phyloP scores from a whole-genome alignment of 2,888 invertebrate species.

The Dendrolimus houi region DNA sequence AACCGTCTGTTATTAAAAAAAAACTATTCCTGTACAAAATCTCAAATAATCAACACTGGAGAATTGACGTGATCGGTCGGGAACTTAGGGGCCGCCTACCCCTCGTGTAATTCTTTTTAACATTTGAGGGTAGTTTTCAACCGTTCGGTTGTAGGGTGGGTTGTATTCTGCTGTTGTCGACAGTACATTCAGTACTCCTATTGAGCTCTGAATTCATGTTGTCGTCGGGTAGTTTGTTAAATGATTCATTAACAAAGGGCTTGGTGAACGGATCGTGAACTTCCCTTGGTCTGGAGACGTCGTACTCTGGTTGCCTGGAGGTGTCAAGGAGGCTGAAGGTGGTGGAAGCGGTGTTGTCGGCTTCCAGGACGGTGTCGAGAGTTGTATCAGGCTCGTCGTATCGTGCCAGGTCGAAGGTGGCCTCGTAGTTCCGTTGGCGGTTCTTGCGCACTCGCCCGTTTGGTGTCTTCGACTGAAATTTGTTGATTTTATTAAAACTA shows the following conservation, averaged over 20 bases:
- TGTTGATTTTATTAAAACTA: not conserved
- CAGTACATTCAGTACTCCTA: slow-evolving; percentile 31
- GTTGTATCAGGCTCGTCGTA: slow-evolving; percentile 45
- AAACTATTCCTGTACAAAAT: slow-evolving; percentile 42
- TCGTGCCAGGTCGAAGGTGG: slow-evolving; percentile 50
- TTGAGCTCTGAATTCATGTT: slow-evolving; percentile 67
- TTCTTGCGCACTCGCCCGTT: slow-evolving; percentile 50
- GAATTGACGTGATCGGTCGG: slow-evolving; percentile 30
- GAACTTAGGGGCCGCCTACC: slow-evolving; percentile 54
- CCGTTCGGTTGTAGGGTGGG: slow-evolving; percentile 67
- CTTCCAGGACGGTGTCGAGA: slow-evolving; percentile 40
- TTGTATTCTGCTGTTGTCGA: slow-evolving; percentile 56
- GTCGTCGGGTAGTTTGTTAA: slow-evolving; percentile 59
- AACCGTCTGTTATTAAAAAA: slow-evolving; percentile 28
- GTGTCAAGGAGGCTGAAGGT: slow-evolving; percentile 44
- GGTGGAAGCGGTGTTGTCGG: slow-evolving; percentile 23
- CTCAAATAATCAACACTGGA: slow-evolving; percentile 38
- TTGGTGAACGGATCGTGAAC: slow-evolving; percentile 18
- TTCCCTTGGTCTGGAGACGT: slow-evolving; percentile 10
- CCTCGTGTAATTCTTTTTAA: slow-evolving; percentile 46
- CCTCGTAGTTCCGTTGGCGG: slow-evolving; percentile 29
- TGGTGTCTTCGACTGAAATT: slow-evolving; percentile 47
- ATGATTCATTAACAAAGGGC: slow-evolving; percentile 27
- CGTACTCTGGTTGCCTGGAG: slow-evolving; percentile 38
- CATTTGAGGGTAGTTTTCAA: slow-evolving; percentile 30